Percentiles rank a stretch among this genome's conserved stretches.
Conservation (phyloP, 1,140 invertebrate species). For the Drosophila ficusphila region DNA sequence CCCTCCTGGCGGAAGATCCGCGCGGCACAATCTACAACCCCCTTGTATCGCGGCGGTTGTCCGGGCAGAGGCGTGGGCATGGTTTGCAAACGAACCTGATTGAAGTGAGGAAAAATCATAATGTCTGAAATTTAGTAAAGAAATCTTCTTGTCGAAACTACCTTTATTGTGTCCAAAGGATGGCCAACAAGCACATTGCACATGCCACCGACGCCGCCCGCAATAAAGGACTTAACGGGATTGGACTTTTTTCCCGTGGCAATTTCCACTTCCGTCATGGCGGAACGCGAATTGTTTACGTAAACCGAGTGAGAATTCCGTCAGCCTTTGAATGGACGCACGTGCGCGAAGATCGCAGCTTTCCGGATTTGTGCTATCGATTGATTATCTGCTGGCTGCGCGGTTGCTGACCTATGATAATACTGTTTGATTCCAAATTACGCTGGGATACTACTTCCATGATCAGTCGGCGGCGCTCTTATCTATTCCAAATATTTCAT, state of each 20-base stretch:
- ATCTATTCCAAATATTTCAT: constrained; percentile 39
- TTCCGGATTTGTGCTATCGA: constrained; percentile 24
- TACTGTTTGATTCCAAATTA: constrained; percentile 10
- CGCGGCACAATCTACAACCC: constrained; percentile 96
- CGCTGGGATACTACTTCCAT: constrained; percentile 48
- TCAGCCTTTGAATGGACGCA: constrained; percentile 8
- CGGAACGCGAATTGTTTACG: constrained; percentile 45
- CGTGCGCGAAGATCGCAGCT: constrained; percentile 8
- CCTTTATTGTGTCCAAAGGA: constrained; percentile 96
- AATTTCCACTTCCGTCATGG: constrained; percentile 24
- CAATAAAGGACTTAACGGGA: constrained; percentile 96
- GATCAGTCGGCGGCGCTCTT: constrained; percentile 14
- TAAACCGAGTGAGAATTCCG: constrained; percentile 35
- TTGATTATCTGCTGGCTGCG: constrained; percentile 38
- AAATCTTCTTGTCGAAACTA: no score
- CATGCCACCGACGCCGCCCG: constrained; percentile 98
- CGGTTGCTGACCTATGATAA: constrained; percentile 47
- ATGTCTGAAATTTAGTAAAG: not conserved
- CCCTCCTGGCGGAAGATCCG: constrained; percentile 96
- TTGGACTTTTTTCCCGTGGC: constrained; percentile 85
- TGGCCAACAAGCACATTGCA: constrained; percentile 97
- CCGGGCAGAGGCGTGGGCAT: constrained; percentile 92
- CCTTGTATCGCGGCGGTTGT: constrained; percentile 90
- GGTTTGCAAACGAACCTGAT: constrained; percentile 95
- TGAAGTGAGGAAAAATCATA: not conserved